Evolutionary conservation across 2,113 vertebrate genomes (phyloP).

Genomic region (Bucco capensis): DNA sequence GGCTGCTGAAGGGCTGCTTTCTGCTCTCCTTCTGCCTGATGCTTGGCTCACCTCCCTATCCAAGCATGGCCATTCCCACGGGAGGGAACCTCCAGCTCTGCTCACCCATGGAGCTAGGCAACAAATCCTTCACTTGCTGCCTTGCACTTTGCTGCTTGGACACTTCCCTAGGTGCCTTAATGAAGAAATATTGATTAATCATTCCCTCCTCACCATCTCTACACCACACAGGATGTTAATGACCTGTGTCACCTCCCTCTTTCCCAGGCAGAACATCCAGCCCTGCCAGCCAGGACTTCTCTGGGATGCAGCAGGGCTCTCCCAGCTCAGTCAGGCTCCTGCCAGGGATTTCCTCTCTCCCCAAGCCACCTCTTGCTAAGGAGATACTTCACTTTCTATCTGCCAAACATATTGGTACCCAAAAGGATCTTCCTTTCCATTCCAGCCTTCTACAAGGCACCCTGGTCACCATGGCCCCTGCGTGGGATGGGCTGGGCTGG

Average conservation of each 20-base stretch:
- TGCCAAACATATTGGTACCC: not conserved
- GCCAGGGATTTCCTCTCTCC: not conserved
- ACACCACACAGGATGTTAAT: not conserved
- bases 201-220: not conserved
- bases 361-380: not conserved
- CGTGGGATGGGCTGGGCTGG: too few relatives aligned
- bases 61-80: not conserved
- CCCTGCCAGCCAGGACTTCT: not conserved
- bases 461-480: too few relatives aligned
- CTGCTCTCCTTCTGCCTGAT: not conserved
- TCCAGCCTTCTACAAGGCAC: not conserved
- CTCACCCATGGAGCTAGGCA: rapidly evolving
- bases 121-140: not conserved
- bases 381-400: not conserved
- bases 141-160: not conserved
- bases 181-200: not conserved
- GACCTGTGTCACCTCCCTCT: not conserved
- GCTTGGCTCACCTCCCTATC: not conserved
- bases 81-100: not conserved
- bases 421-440: not conserved
- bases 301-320: not conserved
- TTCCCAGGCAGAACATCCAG: not conserved
- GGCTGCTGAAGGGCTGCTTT: not conserved
- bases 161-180: not conserved
- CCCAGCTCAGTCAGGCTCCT: not conserved